Conservation (phyloP, 2,113 vertebrate species). For the Gopherus evgoodei region DNA sequence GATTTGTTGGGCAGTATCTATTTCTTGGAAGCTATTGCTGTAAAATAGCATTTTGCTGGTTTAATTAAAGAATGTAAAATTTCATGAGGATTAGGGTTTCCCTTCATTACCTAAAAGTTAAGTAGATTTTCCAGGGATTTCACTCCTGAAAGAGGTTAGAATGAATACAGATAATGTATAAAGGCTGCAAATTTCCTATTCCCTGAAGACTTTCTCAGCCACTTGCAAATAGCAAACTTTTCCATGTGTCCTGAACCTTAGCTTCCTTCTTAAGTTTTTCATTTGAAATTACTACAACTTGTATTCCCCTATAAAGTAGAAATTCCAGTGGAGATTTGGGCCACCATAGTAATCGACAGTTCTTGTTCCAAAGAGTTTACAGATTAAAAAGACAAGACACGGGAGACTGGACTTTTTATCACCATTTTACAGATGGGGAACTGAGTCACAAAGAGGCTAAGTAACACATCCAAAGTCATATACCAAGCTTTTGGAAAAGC, state of each 20-base stretch:
- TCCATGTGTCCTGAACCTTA: background rate
- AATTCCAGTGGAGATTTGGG: background rate
- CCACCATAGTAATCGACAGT: background rate
- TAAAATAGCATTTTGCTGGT: background rate
- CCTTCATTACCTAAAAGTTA: background rate
- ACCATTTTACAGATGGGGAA: background rate
- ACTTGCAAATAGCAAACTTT: background rate
- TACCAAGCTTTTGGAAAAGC: background rate
- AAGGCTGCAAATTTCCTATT: background rate
- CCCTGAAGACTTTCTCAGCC: background rate
- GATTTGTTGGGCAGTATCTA: background rate
- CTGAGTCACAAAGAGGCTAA: background rate
- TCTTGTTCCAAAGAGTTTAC: background rate
- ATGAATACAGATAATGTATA: fast-evolving
- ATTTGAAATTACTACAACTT: background rate
- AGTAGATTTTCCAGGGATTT: background rate
- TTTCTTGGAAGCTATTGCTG: background rate
- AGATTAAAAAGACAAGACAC: background rate
- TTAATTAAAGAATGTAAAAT: conserved; percentile 26
- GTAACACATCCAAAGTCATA: background rate
- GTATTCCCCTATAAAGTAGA: background rate
- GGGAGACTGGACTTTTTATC: background rate
- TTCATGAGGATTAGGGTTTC: background rate
- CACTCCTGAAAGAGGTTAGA: background rate
- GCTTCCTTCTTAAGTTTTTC: background rate